A percentile compares a stretch with the other conserved stretches of the same genome.
Conservation (phyloP, 1,140 invertebrate species). For the Belonocnema kinseyi region DNA sequence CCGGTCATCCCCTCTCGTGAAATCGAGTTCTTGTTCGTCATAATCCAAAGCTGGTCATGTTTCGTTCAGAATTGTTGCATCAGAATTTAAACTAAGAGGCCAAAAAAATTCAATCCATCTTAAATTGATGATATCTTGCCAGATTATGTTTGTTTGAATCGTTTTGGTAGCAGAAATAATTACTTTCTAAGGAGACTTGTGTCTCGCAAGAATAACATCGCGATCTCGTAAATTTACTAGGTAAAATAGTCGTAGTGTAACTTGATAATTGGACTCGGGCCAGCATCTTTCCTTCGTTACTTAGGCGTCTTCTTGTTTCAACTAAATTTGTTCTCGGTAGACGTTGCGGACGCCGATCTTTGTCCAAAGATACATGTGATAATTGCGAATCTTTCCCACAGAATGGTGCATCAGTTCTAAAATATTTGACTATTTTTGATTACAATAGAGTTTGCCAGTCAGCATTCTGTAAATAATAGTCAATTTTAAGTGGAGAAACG, state of each 20-base stretch:
- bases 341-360: background rate
- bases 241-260: slow-evolving; percentile 40
- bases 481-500: too few species aligned
- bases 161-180: slow-evolving; percentile 11
- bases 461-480: too few species aligned
- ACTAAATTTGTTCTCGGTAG: slow-evolving; percentile 60
- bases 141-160: background rate
- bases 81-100: background rate
- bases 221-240: slow-evolving; percentile 41
- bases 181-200: background rate
- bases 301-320: slow-evolving; percentile 59
- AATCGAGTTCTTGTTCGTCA: slow-evolving; percentile 26
- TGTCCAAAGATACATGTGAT: background rate
- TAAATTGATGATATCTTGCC: background rate
- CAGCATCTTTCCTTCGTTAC: slow-evolving; percentile 40
- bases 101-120: background rate
- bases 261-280: slow-evolving; percentile 47
- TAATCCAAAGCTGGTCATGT: slow-evolving; percentile 33
- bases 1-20: slow-evolving; percentile 19
- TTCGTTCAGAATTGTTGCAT: slow-evolving; percentile 21
- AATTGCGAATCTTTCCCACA: too few species aligned
- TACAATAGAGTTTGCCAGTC: too few species aligned
- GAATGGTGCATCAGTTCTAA: too few species aligned
- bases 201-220: slow-evolving; percentile 31
- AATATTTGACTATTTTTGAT: too few species aligned